Conservation (phyloP, 2,888 invertebrate species). For the Nudaria mundana region DNA sequence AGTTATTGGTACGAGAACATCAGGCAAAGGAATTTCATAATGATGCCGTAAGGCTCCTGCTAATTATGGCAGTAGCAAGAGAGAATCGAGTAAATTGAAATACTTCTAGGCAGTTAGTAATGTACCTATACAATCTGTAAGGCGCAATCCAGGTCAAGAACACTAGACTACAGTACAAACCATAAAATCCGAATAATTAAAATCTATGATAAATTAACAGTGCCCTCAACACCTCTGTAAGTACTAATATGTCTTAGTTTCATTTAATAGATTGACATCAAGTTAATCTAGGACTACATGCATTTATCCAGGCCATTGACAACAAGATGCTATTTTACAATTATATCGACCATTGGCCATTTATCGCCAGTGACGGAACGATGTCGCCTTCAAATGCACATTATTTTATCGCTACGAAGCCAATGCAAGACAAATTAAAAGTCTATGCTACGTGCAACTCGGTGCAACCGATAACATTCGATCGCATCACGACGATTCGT, state of each 20-base stretch:
- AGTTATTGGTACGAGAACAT: no score
- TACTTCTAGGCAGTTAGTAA: no score
- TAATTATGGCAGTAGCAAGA: no score
- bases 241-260: slow-evolving; percentile 16
- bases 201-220: no score
- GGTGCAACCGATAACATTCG: slow-evolving; percentile 26
- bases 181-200: no score
- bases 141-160: no score
- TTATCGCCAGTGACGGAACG: slow-evolving; percentile 15
- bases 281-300: slow-evolving; percentile 3
- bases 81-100: no score
- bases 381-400: slow-evolving; percentile 17
- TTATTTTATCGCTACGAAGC: slow-evolving; percentile 26
- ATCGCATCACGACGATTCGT: slow-evolving; percentile 23
- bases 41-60: no score
- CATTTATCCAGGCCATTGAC: background rate
- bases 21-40: no score
- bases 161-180: no score
- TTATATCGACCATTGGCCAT: slow-evolving; percentile 17
- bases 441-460: slow-evolving; percentile 14
- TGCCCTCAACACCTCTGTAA: slow-evolving; percentile 1
- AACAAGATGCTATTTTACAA: slow-evolving; percentile 8
- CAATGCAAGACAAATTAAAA: slow-evolving; percentile 32
- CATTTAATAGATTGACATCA: slow-evolving; percentile 8
- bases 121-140: no score